Evolutionary conservation across 2,797 vertebrate genomes (phyloP).

Genomic region (Erpetoichthys calabaricus): DNA sequence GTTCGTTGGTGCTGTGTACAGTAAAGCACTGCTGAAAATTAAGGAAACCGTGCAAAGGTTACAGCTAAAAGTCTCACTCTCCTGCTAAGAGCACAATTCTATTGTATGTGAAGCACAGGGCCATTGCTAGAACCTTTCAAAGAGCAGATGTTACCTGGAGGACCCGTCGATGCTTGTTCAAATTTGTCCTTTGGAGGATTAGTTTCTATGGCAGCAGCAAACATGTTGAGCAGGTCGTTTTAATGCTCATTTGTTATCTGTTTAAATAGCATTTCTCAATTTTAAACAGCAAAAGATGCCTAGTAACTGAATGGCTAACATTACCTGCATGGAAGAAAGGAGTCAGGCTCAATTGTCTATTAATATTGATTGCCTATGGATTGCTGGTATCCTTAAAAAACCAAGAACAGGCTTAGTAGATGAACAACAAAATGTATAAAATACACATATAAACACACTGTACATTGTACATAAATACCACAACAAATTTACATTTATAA

Average conservation of each 20-base stretch:
- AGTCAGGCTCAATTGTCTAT: conserved; percentile 2
- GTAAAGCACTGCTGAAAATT: conserved; percentile 6
- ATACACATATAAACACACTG: too few species aligned
- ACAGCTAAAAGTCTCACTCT: conserved; percentile 8
- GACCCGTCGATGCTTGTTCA: conserved; percentile 27
- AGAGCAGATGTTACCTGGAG: conserved; percentile 48
- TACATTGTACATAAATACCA: too few species aligned
- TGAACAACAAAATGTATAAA: too few species aligned
- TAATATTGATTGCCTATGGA: not conserved
- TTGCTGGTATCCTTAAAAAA: too few species aligned
- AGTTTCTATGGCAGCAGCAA: conserved; percentile 44
- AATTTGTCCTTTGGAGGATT: conserved; percentile 52
- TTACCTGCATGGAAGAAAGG: not conserved
- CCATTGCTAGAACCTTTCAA: conserved; percentile 14
- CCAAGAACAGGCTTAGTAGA: too few species aligned
- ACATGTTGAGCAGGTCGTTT: conserved; percentile 16
- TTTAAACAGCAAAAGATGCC: conserved; percentile 21
- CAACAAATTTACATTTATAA: too few species aligned
- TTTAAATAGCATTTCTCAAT: conserved; percentile 33
- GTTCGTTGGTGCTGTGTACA: conserved; percentile 12
- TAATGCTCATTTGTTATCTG: conserved; percentile 13
- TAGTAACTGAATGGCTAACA: not conserved
- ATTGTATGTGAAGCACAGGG: conserved; percentile 6
- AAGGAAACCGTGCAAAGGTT: not conserved
- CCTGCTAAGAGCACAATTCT: conserved; percentile 11